phyloP scores from a whole-genome alignment of 2,113 vertebrate genomes.

The Oncorhynchus clarkii region DNA sequence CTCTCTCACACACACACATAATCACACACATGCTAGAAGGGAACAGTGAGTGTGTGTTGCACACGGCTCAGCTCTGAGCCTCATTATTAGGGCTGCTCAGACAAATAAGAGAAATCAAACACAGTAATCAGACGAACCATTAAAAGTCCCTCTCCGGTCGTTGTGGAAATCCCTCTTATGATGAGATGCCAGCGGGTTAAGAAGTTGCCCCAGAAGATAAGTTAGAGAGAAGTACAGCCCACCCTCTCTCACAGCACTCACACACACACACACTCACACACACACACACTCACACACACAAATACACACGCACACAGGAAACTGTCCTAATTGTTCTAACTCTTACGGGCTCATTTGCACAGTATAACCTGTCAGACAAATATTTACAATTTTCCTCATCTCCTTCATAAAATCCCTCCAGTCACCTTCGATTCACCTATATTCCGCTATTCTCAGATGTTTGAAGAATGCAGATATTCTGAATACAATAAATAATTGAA shows the following conservation, averaged over 20 bases:
- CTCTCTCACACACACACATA: conserved; percentile 1
- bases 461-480: conserved; percentile 27
- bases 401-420: neutral
- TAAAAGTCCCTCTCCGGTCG: conserved; percentile 18
- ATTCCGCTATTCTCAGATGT: conserved; percentile 29
- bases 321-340: no score
- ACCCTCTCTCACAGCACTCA: neutral
- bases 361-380: neutral
- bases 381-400: neutral
- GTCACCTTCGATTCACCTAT: conserved; percentile 34
- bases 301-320: neutral
- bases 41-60: conserved; percentile 33
- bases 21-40: conserved; percentile 46
- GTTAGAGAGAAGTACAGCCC: neutral
- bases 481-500: conserved; percentile 23
- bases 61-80: conserved; percentile 34
- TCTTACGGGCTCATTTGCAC: no score
- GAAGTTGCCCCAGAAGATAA: neutral
- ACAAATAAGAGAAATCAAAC: conserved; percentile 45
- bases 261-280: neutral
- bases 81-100: conserved; percentile 32
- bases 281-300: neutral
- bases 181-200: conserved; percentile 16
- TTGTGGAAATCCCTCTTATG: conserved; percentile 8
- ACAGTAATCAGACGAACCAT: conserved; percentile 31